phyloP scores from a whole-genome alignment of 2,113 vertebrate species.

The Macrotis lagotis region DNA sequence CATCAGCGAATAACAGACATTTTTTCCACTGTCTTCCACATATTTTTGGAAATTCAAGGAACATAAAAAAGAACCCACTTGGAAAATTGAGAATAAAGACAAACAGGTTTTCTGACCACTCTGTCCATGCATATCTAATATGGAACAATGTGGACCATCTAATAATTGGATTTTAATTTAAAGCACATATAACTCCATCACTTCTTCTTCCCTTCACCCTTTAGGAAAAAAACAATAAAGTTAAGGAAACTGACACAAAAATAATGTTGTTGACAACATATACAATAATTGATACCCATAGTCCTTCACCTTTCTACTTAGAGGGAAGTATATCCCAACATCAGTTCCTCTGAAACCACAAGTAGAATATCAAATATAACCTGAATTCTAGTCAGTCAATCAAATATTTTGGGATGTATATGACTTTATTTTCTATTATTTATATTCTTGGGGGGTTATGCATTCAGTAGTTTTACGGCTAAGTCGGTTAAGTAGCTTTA shows the following conservation, averaged over 20 bases:
- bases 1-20: constrained; percentile 45
- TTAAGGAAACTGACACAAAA: not conserved
- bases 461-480: not conserved
- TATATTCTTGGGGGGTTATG: not conserved
- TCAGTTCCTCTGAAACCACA: not conserved
- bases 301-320: not conserved
- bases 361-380: not conserved
- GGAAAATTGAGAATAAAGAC: constrained; percentile 39
- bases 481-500: not conserved
- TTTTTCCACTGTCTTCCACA: constrained; percentile 57
- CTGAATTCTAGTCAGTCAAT: not conserved
- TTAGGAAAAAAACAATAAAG: not conserved
- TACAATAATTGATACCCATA: not conserved
- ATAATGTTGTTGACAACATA: not conserved
- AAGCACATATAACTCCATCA: not conserved
- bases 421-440: not conserved
- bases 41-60: constrained; percentile 73
- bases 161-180: no score
- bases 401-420: not conserved
- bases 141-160: no score
- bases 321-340: not conserved
- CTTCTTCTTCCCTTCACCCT: not conserved
- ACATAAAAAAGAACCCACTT: constrained; percentile 66
- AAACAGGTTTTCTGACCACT: not conserved
- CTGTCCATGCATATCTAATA: not conserved